Conservation (phyloP, 2,797 vertebrate genomes). For the Hoplostethus mediterraneus region DNA sequence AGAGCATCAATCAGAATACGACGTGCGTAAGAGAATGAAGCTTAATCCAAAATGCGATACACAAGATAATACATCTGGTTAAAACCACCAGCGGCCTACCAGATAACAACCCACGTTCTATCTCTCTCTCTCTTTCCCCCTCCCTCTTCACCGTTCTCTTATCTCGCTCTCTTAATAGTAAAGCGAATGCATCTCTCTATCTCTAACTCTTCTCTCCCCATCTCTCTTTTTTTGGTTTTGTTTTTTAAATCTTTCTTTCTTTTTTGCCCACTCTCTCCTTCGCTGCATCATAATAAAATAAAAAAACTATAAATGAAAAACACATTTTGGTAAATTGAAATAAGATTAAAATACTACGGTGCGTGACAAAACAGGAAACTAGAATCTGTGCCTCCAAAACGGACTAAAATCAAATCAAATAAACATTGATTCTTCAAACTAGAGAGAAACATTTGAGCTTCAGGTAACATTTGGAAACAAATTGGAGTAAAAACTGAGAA, state of each 20-base stretch:
- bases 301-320: constrained; percentile 46
- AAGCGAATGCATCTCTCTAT: constrained; percentile 51
- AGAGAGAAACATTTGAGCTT: too few relatives aligned
- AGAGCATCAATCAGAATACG: constrained; percentile 72
- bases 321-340: constrained; percentile 47
- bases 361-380: constrained; percentile 8
- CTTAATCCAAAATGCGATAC: constrained; percentile 79
- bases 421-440: constrained; percentile 8
- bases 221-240: constrained; percentile 22
- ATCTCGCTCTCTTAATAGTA: constrained; percentile 55
- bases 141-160: constrained; percentile 32
- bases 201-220: constrained; percentile 54
- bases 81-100: constrained; percentile 70
- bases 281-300: constrained; percentile 58
- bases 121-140: constrained; percentile 18
- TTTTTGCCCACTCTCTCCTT: constrained; percentile 1
- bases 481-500: too few relatives aligned
- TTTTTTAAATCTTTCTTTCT: too few relatives aligned
- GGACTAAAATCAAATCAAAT: constrained; percentile 1
- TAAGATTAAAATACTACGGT: constrained; percentile 35
- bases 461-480: too few relatives aligned
- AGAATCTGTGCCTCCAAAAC: not conserved
- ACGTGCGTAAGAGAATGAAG: constrained; percentile 64
- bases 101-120: constrained; percentile 76
- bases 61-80: constrained; percentile 78